Evolutionary conservation across 2,888 invertebrate species (phyloP).

Genomic region (Agrochola circellaris): DNA sequence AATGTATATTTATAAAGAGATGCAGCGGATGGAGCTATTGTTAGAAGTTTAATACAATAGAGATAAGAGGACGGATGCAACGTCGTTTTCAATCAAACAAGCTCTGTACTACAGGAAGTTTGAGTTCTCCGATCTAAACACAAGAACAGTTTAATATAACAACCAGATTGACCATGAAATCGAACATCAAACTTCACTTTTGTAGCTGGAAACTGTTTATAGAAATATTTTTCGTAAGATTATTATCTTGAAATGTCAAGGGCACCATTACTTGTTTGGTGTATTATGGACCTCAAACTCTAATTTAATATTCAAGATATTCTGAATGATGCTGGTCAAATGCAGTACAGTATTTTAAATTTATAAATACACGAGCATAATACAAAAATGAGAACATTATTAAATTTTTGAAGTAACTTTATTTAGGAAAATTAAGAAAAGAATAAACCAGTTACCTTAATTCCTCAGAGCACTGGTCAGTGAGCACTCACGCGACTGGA

Average conservation of each 20-base stretch:
- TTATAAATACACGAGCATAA: neutral
- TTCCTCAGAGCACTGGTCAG: neutral
- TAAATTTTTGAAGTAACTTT: neutral
- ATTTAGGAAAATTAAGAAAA: neutral
- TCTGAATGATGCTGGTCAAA: neutral
- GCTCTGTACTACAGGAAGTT: conserved; percentile 36
- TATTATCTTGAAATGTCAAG: neutral
- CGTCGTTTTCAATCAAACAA: conserved; percentile 42
- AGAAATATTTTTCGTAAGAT: neutral
- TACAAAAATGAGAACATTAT: neutral
- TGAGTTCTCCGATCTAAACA: conserved; percentile 23
- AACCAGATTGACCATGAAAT: conserved; percentile 30
- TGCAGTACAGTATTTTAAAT: neutral
- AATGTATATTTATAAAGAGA: neutral
- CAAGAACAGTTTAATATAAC: conserved; percentile 26
- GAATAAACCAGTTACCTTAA: conserved; percentile 29
- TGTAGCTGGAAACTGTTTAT: neutral
- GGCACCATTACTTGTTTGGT: neutral
- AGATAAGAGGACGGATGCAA: conserved; percentile 25
- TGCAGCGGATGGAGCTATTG: conserved; percentile 11
- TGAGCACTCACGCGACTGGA: conserved; percentile 25
- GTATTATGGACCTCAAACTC: neutral
- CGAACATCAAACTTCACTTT: neutral
- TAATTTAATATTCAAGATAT: neutral
- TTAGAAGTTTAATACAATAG: conserved; percentile 6